phyloP scores from a whole-genome alignment of 2,113 vertebrate species.

The Myxocyprinus asiaticus region DNA sequence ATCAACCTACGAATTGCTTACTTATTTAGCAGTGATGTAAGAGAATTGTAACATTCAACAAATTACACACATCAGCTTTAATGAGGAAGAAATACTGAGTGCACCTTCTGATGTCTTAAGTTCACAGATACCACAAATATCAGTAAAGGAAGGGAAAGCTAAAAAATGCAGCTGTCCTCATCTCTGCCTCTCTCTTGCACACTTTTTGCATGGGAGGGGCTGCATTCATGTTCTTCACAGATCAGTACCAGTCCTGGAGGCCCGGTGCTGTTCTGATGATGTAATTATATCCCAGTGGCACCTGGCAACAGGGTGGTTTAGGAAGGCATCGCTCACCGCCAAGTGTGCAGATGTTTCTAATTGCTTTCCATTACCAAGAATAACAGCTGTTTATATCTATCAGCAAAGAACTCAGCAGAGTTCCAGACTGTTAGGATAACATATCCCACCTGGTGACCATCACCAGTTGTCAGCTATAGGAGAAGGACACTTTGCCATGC shows the following conservation, averaged over 20 bases:
- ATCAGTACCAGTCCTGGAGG: conserved; percentile 83
- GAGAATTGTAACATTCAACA: no score
- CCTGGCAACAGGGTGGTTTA: conserved; percentile 79
- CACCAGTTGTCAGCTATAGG: conserved; percentile 85
- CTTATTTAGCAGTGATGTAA: no score
- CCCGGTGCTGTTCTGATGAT: conserved; percentile 82
- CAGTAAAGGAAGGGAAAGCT: neutral
- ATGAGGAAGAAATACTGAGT: no score
- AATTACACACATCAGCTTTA: no score
- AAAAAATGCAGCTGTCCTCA: neutral
- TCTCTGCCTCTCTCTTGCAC: neutral
- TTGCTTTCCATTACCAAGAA: conserved; percentile 99
- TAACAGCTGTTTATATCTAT: conserved; percentile 99
- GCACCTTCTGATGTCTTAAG: neutral
- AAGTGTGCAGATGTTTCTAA: conserved; percentile 99
- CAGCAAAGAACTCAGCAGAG: conserved; percentile 99
- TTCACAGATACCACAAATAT: neutral
- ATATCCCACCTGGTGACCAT: conserved; percentile 98
- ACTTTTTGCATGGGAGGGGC: conserved; percentile 39
- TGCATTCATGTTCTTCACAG: conserved; percentile 87
- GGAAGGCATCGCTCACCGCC: conserved; percentile 93
- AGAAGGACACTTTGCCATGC: conserved; percentile 74
- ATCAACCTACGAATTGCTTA: no score
- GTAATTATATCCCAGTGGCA: conserved; percentile 97
- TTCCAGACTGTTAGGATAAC: conserved; percentile 98